Percentiles rank a stretch among this genome's conserved stretches.
Evolutionary conservation across 2,113 vertebrate genomes (phyloP).

Genomic region (Amia ocellicauda): DNA sequence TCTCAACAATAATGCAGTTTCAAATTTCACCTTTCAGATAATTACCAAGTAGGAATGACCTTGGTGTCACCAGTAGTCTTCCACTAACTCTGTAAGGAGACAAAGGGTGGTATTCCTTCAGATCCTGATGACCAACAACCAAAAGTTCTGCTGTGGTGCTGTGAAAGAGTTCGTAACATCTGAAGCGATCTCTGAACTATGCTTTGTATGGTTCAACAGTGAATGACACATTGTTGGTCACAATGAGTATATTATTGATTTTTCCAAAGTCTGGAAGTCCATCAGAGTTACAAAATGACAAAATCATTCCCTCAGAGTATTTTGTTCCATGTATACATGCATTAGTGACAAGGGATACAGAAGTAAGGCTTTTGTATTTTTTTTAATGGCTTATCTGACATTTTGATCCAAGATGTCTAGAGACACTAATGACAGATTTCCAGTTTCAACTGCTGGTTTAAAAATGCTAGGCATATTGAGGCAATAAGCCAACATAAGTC

Average conservation of each 20-base stretch:
- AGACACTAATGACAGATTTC: neutral
- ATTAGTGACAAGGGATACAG: neutral
- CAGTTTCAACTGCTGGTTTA: neutral
- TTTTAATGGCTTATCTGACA: no score
- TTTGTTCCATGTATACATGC: constrained; percentile 6
- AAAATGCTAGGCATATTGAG: neutral
- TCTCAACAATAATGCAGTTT: no score
- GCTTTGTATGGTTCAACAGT: neutral
- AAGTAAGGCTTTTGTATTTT: constrained; percentile 13
- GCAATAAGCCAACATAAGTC: neutral
- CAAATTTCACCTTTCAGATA: no score
- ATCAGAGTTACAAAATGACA: neutral
- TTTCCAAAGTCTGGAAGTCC: constrained; percentile 3
- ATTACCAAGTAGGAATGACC: no score
- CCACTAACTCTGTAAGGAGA: neutral
- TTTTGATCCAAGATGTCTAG: neutral
- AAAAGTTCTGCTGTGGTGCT: neutral
- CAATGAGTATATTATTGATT: constrained; percentile 13
- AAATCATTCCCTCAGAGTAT: constrained; percentile 1
- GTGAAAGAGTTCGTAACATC: constrained; percentile 7
- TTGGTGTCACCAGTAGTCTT: no score
- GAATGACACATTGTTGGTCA: neutral
- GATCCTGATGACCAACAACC: no score
- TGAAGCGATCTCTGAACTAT: constrained; percentile 4
- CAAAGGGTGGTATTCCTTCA: neutral